phyloP scores from a whole-genome alignment of 2,113 vertebrate species.

The Blennius ocellaris region DNA sequence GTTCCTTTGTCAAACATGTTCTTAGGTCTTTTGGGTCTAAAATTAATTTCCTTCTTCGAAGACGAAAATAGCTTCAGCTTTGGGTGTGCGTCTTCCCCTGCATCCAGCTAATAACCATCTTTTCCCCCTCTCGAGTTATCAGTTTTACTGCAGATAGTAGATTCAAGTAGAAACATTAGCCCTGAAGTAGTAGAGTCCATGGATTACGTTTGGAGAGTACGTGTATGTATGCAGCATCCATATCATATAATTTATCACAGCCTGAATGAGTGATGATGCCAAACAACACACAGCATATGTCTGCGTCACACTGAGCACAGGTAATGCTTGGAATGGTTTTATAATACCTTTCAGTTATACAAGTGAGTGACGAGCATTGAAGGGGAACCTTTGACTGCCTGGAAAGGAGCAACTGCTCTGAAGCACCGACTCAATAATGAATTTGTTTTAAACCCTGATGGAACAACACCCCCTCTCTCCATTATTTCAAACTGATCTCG shows the following conservation, averaged over 20 bases:
- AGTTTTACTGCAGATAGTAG: no score
- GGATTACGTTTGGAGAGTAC: not conserved
- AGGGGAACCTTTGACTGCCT: conserved; percentile 65
- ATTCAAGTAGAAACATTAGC: no score
- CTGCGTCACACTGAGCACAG: conserved; percentile 9
- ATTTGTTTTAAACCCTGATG: conserved; percentile 41
- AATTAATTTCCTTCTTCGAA: no score
- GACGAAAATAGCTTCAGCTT: no score
- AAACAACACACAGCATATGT: conserved; percentile 17
- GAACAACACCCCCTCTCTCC: conserved; percentile 27
- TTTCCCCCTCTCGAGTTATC: no score
- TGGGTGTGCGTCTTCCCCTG: no score
- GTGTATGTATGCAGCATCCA: not conserved
- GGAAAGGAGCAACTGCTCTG: conserved; percentile 50
- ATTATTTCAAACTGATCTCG: conserved; percentile 41
- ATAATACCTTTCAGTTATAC: conserved; percentile 45
- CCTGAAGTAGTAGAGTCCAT: conserved; percentile 1
- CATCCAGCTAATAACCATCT: no score
- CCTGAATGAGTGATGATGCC: not conserved
- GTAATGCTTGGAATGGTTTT: conserved; percentile 18
- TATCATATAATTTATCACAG: conserved; percentile 1
- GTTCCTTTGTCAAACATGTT: no score
- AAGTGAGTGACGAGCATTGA: conserved; percentile 47
- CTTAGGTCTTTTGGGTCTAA: no score
- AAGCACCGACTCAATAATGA: conserved; percentile 33